Percentiles rank a stretch among this genome's conserved stretches.
Evolutionary conservation across 2,797 vertebrate species (phyloP).

Genomic region (Dendrocincla tyrannina): DNA sequence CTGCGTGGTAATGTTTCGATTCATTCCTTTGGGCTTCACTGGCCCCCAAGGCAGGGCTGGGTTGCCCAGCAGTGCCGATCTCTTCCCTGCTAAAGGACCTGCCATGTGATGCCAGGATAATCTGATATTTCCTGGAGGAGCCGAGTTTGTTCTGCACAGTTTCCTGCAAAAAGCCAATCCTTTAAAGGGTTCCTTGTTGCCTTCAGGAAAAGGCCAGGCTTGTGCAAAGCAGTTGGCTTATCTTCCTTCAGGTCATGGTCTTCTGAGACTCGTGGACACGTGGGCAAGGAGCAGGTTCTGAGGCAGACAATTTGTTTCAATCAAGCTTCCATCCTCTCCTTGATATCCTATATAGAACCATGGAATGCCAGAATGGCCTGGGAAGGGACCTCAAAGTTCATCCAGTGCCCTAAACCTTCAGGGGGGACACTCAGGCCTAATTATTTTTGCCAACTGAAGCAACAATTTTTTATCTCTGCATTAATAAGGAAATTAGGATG

Average conservation of each 20-base stretch:
- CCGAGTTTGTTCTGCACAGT: background rate
- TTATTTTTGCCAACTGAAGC: background rate
- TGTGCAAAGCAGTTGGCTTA: background rate
- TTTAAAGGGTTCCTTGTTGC: background rate
- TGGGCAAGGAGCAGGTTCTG: background rate
- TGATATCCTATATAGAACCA: background rate
- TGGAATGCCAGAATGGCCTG: background rate
- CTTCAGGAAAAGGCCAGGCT: background rate
- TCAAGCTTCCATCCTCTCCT: background rate
- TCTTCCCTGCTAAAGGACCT: background rate
- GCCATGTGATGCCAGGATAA: background rate
- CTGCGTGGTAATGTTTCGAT: background rate
- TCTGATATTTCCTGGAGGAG: background rate
- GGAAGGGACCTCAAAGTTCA: background rate
- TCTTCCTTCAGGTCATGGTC: background rate
- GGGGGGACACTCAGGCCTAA: background rate
- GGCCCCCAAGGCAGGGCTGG: background rate
- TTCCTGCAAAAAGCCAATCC: background rate
- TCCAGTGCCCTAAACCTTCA: background rate
- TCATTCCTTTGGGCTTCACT: background rate
- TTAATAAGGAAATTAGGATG: background rate
- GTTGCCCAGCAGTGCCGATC: background rate
- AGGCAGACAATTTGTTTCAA: background rate
- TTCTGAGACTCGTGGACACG: background rate
- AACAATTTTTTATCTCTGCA: background rate